phyloP scores from a whole-genome alignment of 2,797 vertebrate species.

The Characodon lateralis region DNA sequence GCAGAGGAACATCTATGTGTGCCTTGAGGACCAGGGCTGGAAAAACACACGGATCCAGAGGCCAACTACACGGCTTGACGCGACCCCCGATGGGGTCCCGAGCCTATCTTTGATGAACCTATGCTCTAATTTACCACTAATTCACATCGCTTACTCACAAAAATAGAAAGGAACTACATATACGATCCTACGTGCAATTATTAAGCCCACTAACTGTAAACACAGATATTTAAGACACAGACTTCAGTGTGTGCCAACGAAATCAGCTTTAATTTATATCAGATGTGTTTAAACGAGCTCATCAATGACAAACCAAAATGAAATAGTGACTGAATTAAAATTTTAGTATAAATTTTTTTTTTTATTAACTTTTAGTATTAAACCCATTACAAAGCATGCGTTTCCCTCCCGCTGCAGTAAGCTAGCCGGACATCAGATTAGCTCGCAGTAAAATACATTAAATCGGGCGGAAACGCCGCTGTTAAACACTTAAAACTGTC shows the following conservation, averaged over 20 bases:
- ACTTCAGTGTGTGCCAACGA: not conserved
- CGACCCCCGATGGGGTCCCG: not conserved
- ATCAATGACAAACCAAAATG: accelerated
- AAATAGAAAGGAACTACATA: not conserved
- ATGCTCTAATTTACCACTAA: not conserved
- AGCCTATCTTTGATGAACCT: not conserved
- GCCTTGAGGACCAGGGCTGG: too few species aligned
- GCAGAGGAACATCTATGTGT: too few species aligned
- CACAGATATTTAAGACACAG: not conserved
- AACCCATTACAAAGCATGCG: conserved; percentile 20
- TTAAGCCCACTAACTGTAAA: not conserved
- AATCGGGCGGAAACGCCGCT: accelerated
- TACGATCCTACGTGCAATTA: not conserved
- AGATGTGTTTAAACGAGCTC: accelerated
- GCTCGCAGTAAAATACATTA: not conserved
- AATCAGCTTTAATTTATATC: not conserved
- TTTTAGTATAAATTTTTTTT: too few species aligned
- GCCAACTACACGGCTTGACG: not conserved
- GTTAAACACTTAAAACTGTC: accelerated
- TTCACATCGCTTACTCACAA: not conserved
- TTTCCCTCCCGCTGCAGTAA: not conserved
- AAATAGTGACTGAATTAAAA: not conserved
- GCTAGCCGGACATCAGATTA: conserved; percentile 19
- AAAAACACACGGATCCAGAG: not conserved
- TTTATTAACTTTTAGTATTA: accelerated